These are phyloP conservation scores for Chrysogorgia sp. DNA, from an alignment of 92 coral and sea anemone species.

Conservation along the genomic window DNA sequence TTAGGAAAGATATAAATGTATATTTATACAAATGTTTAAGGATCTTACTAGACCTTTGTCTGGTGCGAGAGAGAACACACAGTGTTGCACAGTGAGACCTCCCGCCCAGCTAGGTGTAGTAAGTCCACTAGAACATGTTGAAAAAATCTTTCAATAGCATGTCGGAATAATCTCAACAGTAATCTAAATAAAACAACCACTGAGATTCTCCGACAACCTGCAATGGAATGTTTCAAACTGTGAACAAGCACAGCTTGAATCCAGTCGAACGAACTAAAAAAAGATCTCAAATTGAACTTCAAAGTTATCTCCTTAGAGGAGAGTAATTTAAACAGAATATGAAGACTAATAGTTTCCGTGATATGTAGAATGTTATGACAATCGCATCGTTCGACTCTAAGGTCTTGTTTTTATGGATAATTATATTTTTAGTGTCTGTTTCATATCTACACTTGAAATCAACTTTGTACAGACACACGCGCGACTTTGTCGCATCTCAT, in stretches of 20 bases:
- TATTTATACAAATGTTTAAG: too few species aligned
- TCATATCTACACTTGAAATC: conserved; percentile 1
- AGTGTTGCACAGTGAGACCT: too few species aligned
- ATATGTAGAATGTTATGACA: neutral
- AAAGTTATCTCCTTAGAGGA: conserved; percentile 2
- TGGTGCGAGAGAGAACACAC: too few species aligned
- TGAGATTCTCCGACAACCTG: conserved; percentile 6
- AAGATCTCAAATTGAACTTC: neutral
- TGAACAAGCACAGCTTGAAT: conserved; percentile 14
- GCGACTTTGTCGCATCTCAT: neutral
- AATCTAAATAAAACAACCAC: conserved; percentile 50
- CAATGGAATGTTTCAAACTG: neutral
- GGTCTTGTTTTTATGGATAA: neutral
- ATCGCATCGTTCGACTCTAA: neutral
- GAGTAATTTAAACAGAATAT: neutral
- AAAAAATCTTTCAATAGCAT: conserved; percentile 33
- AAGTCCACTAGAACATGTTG: conserved; percentile 24
- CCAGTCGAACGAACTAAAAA: neutral
- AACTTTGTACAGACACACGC: neutral
- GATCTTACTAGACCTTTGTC: too few species aligned
- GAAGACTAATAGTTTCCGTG: neutral
- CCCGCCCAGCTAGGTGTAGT: neutral
- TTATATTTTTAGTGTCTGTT: neutral
- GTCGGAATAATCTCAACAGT: conserved; percentile 18
- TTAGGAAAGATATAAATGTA: too few species aligned